Percentiles rank a stretch among this genome's conserved stretches.
These are phyloP conservation scores for Lagria hirta DNA, from an alignment of 2,888 invertebrate genomes.

Conservation along the genomic window DNA sequence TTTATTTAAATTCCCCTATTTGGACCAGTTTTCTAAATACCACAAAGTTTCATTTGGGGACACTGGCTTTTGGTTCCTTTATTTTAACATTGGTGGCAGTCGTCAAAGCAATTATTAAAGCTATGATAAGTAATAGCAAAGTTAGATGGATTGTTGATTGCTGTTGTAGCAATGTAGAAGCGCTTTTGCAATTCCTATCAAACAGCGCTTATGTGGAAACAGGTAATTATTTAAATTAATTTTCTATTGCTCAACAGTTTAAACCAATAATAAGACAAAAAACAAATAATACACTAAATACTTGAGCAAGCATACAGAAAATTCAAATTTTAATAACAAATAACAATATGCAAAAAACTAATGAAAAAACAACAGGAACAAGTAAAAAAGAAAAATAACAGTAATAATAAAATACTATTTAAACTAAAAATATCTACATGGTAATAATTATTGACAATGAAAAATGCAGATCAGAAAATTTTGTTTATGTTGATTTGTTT, in stretches of 20 bases:
- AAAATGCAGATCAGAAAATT: constrained; percentile 4
- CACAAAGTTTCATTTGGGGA: constrained; percentile 39
- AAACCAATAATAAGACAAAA: too few species aligned
- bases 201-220: constrained; percentile 43
- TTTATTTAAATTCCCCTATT: constrained; percentile 34
- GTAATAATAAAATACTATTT: too few species aligned
- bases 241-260: too few species aligned
- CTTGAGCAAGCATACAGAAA: too few species aligned
- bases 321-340: too few species aligned
- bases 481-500: constrained; percentile 10
- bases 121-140: constrained; percentile 3
- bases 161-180: constrained; percentile 23
- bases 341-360: too few species aligned
- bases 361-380: too few species aligned
- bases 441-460: too few species aligned
- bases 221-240: constrained; percentile 28
- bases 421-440: too few species aligned
- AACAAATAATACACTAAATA: too few species aligned
- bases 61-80: constrained; percentile 38
- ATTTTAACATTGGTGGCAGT: constrained; percentile 36
- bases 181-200: constrained; percentile 37
- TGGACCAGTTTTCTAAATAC: constrained; percentile 27
- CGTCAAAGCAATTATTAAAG: constrained; percentile 22
- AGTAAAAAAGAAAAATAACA: too few species aligned
- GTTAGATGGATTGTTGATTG: constrained; percentile 21